Conservation (phyloP, 2,113 vertebrate genomes). For the Tringa solitaria region DNA sequence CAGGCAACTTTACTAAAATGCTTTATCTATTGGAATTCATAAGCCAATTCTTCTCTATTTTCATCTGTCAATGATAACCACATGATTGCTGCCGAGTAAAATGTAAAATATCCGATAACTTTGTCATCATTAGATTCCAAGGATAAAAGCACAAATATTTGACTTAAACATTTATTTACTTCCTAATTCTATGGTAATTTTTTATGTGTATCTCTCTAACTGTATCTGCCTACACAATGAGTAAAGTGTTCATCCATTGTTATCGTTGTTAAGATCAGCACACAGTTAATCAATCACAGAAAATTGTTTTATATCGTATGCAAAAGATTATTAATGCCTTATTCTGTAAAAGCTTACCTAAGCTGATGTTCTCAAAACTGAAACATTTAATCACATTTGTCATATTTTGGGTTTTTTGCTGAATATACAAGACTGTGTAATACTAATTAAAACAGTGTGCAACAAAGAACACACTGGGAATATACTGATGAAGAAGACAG, state of each 20-base stretch:
- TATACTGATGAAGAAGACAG: conserved; percentile 61
- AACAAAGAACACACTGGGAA: conserved; percentile 70
- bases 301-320: conserved; percentile 68
- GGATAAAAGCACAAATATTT: conserved; percentile 44
- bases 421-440: conserved; percentile 83
- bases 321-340: conserved; percentile 77
- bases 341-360: conserved; percentile 83
- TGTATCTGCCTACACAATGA: conserved; percentile 63
- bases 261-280: conserved; percentile 66
- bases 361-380: conserved; percentile 84
- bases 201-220: conserved; percentile 53
- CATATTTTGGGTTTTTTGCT: conserved; percentile 82
- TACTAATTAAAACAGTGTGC: conserved; percentile 89
- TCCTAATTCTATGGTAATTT: conserved; percentile 61
- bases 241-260: conserved; percentile 66
- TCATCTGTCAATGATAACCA: background rate
- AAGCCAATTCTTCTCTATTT: background rate
- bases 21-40: background rate
- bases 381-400: conserved; percentile 90
- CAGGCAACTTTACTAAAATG: background rate
- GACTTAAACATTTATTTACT: conserved; percentile 41
- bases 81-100: background rate
- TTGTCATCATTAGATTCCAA: conserved; percentile 37
- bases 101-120: conserved; percentile 32
- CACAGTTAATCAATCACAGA: conserved; percentile 76